Base-by-base conservation (phyloP, 2,888 invertebrate species). In the Hypena proboscidalis region DNA sequence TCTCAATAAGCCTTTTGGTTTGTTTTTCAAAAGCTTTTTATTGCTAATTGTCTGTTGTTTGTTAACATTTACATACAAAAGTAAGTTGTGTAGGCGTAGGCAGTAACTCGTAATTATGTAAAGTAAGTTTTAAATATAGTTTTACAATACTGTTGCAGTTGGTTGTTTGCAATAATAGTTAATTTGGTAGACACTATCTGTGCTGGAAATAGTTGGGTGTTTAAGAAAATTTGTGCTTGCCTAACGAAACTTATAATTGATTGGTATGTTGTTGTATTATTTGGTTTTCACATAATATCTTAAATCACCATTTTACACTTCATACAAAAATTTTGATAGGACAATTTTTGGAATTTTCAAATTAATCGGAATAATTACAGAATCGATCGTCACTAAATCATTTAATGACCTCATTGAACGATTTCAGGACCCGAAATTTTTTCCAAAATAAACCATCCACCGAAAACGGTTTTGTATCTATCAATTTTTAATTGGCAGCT, bases 401-500 rank as follows among this genome's bases (percentile, higher is more conserved):
- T 32, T 27, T 9, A 29, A 29, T 37, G 20, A 15, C 15, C n/a
- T 14, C 9, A 13, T 20, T 26, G 13, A 27, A 36, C 10, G 1
- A 27, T 17, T 40, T 39, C 8, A 14, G 27, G 4, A 27, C 17
- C 11, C 21, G 29, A 37, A 39, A 47, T 31, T 43, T 42, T 51
- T 40, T 21, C 17, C 27, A 41, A 54, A 46, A 58, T 51, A 53
- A 54, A 51, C 43, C 49, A 50, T 51, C 48, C 25, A 37, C 52
- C 27, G 35, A 68, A 75, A 67, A 74, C 63, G 60, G 64, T 64
- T 73, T 77, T 77, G 74, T 80, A 84, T 87, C 83, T 88, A 89
- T 90, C 85, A 90, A 85, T 86, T 85, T 90, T 89, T 90, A 90
- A 90, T 90, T 90, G 90, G 90, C 90, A 90, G 83, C 83, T 90